Evolutionary conservation across 1,140 invertebrate species (phyloP).

Genomic region (Drosophila cardini): DNA sequence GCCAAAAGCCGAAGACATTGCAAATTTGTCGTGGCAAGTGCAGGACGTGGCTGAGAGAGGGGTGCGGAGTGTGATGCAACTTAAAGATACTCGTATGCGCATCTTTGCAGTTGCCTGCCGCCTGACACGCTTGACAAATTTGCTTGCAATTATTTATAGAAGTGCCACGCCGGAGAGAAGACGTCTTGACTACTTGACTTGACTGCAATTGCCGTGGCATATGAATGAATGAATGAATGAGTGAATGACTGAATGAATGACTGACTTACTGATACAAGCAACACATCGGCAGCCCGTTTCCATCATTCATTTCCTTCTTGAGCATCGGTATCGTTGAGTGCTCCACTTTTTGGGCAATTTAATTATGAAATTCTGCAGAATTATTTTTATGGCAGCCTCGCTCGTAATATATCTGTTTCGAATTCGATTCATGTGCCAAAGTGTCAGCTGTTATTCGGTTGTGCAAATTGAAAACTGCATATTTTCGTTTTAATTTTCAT

Average conservation of each 20-base stretch:
- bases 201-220: slow-evolving; percentile 47
- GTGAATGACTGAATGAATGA: slow-evolving; percentile 35
- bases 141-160: slow-evolving; percentile 82
- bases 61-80: slow-evolving; percentile 21
- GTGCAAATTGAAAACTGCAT: slow-evolving; percentile 53
- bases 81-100: slow-evolving; percentile 42
- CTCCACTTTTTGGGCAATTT: slow-evolving; percentile 81
- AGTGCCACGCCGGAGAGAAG: slow-evolving; percentile 62
- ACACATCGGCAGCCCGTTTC: slow-evolving; percentile 27
- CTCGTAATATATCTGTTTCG: slow-evolving; percentile 58
- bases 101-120: slow-evolving; percentile 41
- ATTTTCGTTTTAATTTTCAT: slow-evolving; percentile 1
- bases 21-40: slow-evolving; percentile 72
- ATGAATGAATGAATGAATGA: slow-evolving; percentile 63
- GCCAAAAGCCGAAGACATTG: slow-evolving; percentile 62
- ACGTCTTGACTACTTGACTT: slow-evolving; percentile 74
- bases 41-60: not conserved
- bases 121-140: slow-evolving; percentile 79
- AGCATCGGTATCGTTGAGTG: slow-evolving; percentile 45
- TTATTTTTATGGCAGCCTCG: slow-evolving; percentile 43
- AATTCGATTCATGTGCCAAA: slow-evolving; percentile 75
- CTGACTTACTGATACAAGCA: slow-evolving; percentile 54
- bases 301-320: not conserved
- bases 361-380: slow-evolving; percentile 67
- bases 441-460: slow-evolving; percentile 63